Evolutionary conservation across 2,113 vertebrate species (phyloP).

Genomic region (Octodon degus): DNA sequence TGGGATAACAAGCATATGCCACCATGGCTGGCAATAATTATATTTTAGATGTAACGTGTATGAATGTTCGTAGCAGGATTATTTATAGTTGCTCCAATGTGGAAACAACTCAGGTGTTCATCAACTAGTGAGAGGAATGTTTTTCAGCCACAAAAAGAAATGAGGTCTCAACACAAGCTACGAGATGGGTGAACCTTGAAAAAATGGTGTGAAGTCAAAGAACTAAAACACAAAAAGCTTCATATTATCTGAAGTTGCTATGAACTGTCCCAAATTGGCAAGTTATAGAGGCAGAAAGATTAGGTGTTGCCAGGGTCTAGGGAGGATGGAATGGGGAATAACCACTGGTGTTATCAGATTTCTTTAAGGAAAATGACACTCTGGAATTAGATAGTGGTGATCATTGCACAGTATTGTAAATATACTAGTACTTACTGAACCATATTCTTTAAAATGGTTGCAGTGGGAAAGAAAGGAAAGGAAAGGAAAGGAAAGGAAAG

Average conservation of each 20-base stretch:
- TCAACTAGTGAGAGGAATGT: background rate
- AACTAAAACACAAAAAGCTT: background rate
- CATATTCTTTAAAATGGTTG: background rate
- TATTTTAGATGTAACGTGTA: background rate
- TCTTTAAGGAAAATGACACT: background rate
- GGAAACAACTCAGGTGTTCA: background rate
- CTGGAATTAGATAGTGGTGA: constrained; percentile 2
- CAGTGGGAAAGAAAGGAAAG: background rate
- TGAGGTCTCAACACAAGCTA: background rate
- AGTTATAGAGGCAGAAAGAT: background rate
- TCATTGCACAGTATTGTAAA: background rate
- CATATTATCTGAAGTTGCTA: background rate
- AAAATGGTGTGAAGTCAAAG: background rate
- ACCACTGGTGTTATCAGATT: background rate
- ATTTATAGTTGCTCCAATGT: background rate
- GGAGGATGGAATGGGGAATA: background rate
- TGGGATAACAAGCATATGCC: background rate
- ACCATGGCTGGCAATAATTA: background rate
- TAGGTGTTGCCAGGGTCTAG: background rate
- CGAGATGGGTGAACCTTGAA: background rate
- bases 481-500: too few relatives aligned
- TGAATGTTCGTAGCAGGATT: background rate
- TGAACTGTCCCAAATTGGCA: background rate
- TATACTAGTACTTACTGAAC: background rate
- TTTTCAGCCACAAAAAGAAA: constrained; percentile 13